Evolutionary conservation across 2,113 vertebrate genomes (phyloP).

Genomic region (Aplodontia rufa): DNA sequence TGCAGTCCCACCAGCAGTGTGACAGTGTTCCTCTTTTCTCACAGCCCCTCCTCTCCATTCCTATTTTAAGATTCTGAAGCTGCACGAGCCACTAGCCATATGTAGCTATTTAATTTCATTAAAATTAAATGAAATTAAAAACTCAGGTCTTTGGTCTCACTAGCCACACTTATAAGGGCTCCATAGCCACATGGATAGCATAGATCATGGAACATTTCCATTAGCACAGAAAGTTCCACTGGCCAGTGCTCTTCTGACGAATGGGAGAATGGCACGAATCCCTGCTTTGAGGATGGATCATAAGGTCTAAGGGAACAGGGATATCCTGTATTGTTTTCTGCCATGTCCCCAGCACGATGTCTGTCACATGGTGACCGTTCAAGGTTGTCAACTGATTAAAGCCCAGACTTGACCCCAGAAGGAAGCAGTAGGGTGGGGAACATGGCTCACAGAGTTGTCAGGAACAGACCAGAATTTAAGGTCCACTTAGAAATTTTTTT

Average conservation of each 20-base stretch:
- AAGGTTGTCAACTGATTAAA: not conserved
- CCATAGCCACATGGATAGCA: not conserved
- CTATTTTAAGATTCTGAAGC: not conserved
- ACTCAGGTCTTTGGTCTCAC: not conserved
- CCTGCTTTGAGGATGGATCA: not conserved
- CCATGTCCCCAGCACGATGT: not conserved
- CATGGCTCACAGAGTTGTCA: fast-evolving
- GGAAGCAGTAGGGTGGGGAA: not conserved
- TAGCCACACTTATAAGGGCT: not conserved
- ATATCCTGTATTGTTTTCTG: not conserved
- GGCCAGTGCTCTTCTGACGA: not conserved
- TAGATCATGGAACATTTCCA: not conserved
- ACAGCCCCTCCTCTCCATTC: too few relatives aligned
- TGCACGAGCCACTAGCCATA: not conserved
- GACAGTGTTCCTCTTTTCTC: too few relatives aligned
- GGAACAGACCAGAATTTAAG: not conserved
- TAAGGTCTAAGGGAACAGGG: not conserved
- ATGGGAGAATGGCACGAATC: not conserved
- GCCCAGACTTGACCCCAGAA: not conserved
- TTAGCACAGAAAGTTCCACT: not conserved
- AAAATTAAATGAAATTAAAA: slow-evolving; percentile 16
- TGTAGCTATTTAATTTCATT: not conserved
- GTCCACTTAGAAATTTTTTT: not conserved
- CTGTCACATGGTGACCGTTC: not conserved
- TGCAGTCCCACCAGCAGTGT: too few relatives aligned